Conservation (phyloP, 2,797 vertebrate species). For the Microchirus variegatus region DNA sequence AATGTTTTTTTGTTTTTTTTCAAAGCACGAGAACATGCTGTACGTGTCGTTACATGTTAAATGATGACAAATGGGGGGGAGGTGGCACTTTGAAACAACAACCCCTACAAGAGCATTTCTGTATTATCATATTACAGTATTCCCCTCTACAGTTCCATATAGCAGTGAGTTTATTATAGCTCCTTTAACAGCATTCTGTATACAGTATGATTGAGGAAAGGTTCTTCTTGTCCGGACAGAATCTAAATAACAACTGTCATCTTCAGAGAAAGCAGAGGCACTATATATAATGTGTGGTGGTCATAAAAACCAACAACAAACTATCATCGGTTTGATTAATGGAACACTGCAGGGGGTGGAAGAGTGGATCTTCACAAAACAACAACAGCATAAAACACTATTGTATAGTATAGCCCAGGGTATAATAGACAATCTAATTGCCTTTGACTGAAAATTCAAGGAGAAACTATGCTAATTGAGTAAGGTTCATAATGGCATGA, state of each 20-base stretch:
- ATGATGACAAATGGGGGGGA: neutral
- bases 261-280: slow-evolving; percentile 9
- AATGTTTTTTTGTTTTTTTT: slow-evolving; percentile 35
- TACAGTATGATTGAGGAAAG: neutral
- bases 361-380: slow-evolving; percentile 7
- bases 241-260: slow-evolving; percentile 16
- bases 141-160: neutral
- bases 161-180: neutral
- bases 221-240: slow-evolving; percentile 6
- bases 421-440: slow-evolving; percentile 10
- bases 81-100: neutral
- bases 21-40: slow-evolving; percentile 10
- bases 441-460: slow-evolving; percentile 21
- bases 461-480: slow-evolving; percentile 11
- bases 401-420: slow-evolving; percentile 1
- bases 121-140: neutral
- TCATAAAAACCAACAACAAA: slow-evolving; percentile 37
- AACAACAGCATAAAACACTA: slow-evolving; percentile 11
- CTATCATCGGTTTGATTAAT: slow-evolving; percentile 45
- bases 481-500: slow-evolving; percentile 13
- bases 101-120: no score
- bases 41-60: neutral
- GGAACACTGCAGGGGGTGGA: slow-evolving; percentile 4
- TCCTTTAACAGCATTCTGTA: slow-evolving; percentile 1
- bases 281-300: slow-evolving; percentile 1